Percentiles rank a stretch among this genome's conserved stretches.
Conservation (phyloP, 2,113 vertebrate genomes). For the Ginglymostoma cirratum region DNA sequence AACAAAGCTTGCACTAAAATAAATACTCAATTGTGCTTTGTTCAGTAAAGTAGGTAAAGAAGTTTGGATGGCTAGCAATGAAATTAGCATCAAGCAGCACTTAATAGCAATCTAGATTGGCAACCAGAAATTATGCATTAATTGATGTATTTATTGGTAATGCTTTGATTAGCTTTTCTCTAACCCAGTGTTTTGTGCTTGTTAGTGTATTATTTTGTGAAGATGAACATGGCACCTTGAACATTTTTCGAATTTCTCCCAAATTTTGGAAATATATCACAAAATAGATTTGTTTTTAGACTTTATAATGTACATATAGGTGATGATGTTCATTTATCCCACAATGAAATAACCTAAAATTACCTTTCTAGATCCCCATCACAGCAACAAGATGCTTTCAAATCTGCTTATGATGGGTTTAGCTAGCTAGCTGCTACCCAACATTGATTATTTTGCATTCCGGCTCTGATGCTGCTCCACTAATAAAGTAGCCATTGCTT, state of each 20-base stretch:
- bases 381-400: background rate
- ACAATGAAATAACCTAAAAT: background rate
- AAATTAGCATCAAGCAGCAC: background rate
- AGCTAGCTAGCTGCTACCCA: background rate
- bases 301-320: too few species aligned
- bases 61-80: background rate
- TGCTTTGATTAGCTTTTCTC: too few species aligned
- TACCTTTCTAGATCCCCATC: background rate
- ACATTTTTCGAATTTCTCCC: background rate
- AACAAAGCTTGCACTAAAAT: background rate
- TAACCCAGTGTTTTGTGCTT: too few species aligned
- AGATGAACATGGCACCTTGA: background rate
- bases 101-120: background rate
- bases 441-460: background rate
- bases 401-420: background rate
- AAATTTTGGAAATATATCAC: background rate
- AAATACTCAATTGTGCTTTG: background rate
- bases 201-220: background rate
- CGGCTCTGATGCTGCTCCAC: background rate
- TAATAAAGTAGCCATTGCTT: background rate
- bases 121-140: background rate
- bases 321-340: background rate
- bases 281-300: too few species aligned
- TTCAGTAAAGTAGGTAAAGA: background rate
- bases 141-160: too few species aligned